Evolutionary conservation across 2,888 invertebrate genomes (phyloP).

Genomic region (Epinotia demarniana): DNA sequence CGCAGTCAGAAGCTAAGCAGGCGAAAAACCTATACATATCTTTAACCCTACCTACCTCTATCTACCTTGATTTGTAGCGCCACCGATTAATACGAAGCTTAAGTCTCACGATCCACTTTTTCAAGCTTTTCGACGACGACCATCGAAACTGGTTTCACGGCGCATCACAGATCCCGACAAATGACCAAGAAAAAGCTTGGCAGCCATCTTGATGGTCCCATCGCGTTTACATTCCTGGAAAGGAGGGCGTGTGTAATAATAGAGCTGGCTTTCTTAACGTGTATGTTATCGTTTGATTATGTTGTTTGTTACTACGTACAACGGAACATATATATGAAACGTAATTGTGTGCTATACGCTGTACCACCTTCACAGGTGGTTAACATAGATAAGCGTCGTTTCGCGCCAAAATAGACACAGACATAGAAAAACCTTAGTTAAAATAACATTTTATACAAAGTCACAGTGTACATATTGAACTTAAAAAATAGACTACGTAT

Average conservation of each 20-base stretch:
- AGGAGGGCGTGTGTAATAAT: conserved; percentile 45
- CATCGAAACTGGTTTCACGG: conserved; percentile 8
- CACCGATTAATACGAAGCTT: not conserved
- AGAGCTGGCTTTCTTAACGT: conserved; percentile 29
- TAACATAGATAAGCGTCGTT: too few species aligned
- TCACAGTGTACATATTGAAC: too few species aligned
- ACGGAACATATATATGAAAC: too few species aligned
- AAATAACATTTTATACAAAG: too few species aligned
- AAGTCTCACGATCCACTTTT: conserved; percentile 13
- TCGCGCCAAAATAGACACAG: too few species aligned
- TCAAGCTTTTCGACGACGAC: conserved; percentile 1
- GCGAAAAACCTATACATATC: too few species aligned
- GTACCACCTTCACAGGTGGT: too few species aligned
- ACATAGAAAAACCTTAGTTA: too few species aligned
- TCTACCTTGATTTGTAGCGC: not conserved
- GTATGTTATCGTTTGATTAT: not conserved
- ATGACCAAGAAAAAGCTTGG: conserved; percentile 23
- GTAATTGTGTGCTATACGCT: too few species aligned
- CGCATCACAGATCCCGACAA: conserved; percentile 13
- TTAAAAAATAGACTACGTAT: too few species aligned
- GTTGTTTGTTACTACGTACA: too few species aligned
- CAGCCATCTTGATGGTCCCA: conserved; percentile 14
- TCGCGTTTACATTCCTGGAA: conserved; percentile 30
- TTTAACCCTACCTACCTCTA: not conserved
- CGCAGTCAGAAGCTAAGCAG: too few species aligned